A percentile compares a stretch with the other conserved stretches of the same genome.
Conservation (phyloP, 2,797 vertebrate genomes). For the Poeciliopsis infans region DNA sequence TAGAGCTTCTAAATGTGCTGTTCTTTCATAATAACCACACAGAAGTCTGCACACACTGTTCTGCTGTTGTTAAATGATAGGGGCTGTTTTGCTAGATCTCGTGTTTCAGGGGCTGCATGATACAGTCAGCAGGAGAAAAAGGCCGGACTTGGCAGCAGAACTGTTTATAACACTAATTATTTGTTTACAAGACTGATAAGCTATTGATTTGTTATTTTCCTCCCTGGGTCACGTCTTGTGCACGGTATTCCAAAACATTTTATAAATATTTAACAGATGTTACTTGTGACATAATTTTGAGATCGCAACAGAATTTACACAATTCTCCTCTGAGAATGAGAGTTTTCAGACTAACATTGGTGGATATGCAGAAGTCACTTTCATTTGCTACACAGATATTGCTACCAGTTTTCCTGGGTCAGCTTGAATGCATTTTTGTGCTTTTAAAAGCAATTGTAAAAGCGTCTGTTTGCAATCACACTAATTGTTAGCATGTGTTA, state of each 20-base stretch:
- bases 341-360: not conserved
- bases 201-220: not conserved
- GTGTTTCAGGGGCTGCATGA: not conserved
- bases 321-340: not conserved
- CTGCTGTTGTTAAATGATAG: conserved; percentile 12
- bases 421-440: not conserved
- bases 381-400: not conserved
- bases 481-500: not conserved
- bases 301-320: not conserved
- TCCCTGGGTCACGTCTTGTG: not conserved
- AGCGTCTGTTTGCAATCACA: not conserved
- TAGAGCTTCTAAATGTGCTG: not conserved
- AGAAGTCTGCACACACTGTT: not conserved
- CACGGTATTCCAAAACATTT: not conserved
- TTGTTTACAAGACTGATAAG: not conserved
- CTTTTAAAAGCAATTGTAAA: not conserved
- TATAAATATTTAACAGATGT: not conserved
- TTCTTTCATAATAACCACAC: not conserved
- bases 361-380: not conserved
- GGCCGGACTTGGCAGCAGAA: not conserved
- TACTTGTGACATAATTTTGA: not conserved
- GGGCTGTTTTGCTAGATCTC: not conserved
- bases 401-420: not conserved
- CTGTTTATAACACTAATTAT: not conserved
- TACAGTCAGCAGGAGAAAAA: not conserved